Evolutionary conservation across 1,140 invertebrate species (phyloP), one percentile per base, ranked within the genome.

Genomic region (Vanessa atalanta): DNA sequence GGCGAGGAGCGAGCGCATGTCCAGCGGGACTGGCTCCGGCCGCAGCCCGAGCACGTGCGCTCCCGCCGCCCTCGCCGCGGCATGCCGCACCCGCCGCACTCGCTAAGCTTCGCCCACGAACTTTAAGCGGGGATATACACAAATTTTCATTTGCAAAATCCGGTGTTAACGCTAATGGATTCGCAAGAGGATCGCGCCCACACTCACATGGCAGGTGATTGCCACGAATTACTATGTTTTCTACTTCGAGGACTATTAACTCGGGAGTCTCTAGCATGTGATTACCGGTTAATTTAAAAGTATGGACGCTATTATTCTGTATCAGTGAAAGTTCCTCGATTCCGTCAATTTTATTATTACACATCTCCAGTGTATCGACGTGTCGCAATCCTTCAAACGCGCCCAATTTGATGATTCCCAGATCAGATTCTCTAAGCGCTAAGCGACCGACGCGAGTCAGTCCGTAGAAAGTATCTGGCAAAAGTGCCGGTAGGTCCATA

Each of bases 161-260:
- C 15, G 94, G 94, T 2, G 95, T 95, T 80, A 96, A 94, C 6
- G 95, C 95, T 65, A 97, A 93, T 14, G 96, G 95, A 64, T 96
- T 96, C 31, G 95, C 94, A 13, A 97, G 90, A 12, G 97, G 94
- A 50, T 96, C 95, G 78, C 96, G 95, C 73, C 96, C 96, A 78
- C 96, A 97, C 86, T 97, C 96, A 83, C 97, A 97, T 0, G 97
- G 96, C 82, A 97, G 96, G 83, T 97, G 96, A 87, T 97, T 97
- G 8, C 95, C 94, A 9, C 94, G 90, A 64, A 96, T 95, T 78
- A 95, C 95, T 37, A 97, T 83, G 48, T 94, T 94, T 60, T 95
- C 94, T 7, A 97, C 95, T 73, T 96, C 94, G 8, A 95, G 89
- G 11, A 95, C 93, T 48, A 97, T 94, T 1, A 94, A 93, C 66